phyloP scores from a whole-genome alignment of 2,113 vertebrate species.

The Camelus dromedarius region DNA sequence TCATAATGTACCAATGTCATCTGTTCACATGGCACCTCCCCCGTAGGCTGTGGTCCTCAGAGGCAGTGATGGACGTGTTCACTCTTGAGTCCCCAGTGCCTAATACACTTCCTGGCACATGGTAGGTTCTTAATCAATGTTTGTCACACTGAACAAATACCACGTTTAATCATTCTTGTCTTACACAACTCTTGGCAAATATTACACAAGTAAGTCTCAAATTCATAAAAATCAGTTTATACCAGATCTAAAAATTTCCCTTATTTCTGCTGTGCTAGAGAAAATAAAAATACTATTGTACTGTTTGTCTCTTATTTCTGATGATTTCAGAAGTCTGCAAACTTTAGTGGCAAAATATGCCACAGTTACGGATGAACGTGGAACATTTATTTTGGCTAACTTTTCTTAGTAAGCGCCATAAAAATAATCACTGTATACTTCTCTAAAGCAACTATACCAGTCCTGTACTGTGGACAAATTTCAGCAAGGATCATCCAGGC shows the following conservation, averaged over 20 bases:
- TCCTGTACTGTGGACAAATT: background rate
- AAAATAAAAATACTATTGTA: constrained; percentile 27
- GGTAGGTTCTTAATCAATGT: background rate
- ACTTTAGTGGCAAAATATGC: background rate
- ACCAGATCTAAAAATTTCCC: background rate
- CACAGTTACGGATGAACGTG: background rate
- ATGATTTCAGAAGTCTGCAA: background rate
- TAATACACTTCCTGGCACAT: background rate
- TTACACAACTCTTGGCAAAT: constrained; percentile 33
- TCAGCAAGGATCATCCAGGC: background rate
- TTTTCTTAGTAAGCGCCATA: constrained; percentile 36
- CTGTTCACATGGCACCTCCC: background rate
- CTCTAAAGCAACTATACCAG: background rate
- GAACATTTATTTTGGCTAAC: constrained; percentile 19
- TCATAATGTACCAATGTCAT: no score
- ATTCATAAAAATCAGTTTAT: constrained; percentile 37
- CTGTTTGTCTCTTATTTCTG: background rate
- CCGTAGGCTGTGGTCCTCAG: background rate
- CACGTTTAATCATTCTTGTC: background rate
- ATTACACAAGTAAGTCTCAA: constrained; percentile 35
- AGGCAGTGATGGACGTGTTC: background rate
- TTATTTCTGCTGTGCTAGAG: background rate
- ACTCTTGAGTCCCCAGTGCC: background rate
- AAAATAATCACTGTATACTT: background rate
- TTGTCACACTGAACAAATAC: background rate